Evolutionary conservation across 2,888 invertebrate species (phyloP).

Genomic region (Sesamia inferens): DNA sequence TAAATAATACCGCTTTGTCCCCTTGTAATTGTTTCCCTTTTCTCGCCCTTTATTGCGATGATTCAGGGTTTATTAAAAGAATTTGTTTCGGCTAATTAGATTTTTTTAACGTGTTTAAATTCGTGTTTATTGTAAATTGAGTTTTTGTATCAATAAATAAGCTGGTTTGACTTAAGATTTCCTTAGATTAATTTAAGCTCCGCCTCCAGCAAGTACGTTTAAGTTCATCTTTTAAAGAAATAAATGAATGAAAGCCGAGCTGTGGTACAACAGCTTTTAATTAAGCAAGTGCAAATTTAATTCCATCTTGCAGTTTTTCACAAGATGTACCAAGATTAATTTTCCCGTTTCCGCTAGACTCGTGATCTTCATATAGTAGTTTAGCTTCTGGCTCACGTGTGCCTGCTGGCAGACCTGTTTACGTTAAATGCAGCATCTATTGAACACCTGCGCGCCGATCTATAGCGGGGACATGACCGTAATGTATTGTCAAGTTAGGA

Average conservation of each 20-base stretch:
- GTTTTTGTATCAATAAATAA: slow-evolving; percentile 11
- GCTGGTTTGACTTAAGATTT: slow-evolving; percentile 8
- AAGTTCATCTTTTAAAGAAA: slow-evolving; percentile 29
- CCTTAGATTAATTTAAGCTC: slow-evolving; percentile 25
- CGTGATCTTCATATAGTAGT: slow-evolving; percentile 64
- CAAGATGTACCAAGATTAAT: slow-evolving; percentile 50
- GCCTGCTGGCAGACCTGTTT: slow-evolving; percentile 64
- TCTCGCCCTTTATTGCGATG: slow-evolving; percentile 71
- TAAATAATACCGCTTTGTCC: slow-evolving; percentile 72
- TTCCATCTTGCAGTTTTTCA: slow-evolving; percentile 38
- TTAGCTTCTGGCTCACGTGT: slow-evolving; percentile 77
- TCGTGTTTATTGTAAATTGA: slow-evolving; percentile 31
- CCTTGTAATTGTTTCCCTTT: slow-evolving; percentile 75
- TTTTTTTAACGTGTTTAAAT: slow-evolving; percentile 46
- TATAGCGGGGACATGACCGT: slow-evolving; percentile 80
- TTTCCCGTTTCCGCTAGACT: slow-evolving; percentile 37
- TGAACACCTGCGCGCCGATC: slow-evolving; percentile 81
- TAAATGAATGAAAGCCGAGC: slow-evolving; percentile 36
- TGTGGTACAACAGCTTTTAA: slow-evolving; percentile 47
- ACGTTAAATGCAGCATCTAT: slow-evolving; percentile 73
- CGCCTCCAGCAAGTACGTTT: slow-evolving; percentile 19
- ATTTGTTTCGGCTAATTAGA: slow-evolving; percentile 62
- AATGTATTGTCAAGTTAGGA: slow-evolving; percentile 73
- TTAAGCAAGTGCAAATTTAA: slow-evolving; percentile 54
- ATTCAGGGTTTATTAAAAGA: slow-evolving; percentile 72